Percentiles rank a stretch among this genome's conserved stretches.
Evolutionary conservation across 35 echinoderm and acorn worm genomes (phyloP).

Genomic region (Nesometra sesokonis): DNA sequence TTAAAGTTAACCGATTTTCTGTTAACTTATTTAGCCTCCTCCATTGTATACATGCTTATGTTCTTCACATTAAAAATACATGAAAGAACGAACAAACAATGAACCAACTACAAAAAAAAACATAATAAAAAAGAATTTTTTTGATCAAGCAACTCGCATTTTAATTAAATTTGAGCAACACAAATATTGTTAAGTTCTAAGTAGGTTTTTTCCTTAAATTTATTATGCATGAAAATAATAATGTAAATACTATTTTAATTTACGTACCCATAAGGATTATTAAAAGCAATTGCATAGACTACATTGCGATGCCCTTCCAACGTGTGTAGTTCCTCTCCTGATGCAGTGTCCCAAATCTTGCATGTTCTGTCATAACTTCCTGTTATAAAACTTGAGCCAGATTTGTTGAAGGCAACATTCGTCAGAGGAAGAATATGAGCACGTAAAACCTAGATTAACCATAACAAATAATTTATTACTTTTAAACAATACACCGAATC

Average conservation of each 20-base stretch:
- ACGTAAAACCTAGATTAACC: conserved; percentile 48
- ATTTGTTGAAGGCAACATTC: conserved; percentile 99
- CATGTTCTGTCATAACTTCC: conserved; percentile 98
- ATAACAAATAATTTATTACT: background rate
- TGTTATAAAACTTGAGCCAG: conserved; percentile 95
- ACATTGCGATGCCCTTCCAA: conserved; percentile 98
- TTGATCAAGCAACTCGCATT: no score
- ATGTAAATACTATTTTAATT: no score
- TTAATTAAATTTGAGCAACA: no score
- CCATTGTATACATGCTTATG: no score
- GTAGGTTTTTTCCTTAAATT: no score
- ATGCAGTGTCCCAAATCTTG: conserved; percentile 94
- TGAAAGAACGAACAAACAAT: no score
- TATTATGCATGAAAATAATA: no score
- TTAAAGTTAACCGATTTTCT: no score
- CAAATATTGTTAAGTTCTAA: background rate
- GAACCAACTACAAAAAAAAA: no score
- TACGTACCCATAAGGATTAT: conserved; percentile 92
- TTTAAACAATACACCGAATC: background rate
- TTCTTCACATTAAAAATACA: no score
- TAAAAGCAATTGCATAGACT: conserved; percentile 96
- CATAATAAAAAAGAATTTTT: no score
- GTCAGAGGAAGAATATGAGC: conserved; percentile 92
- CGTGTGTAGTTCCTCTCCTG: conserved; percentile 95
- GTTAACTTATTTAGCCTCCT: no score